These are phyloP conservation scores for Salvelinus alpinus DNA, from an alignment of 2,113 vertebrate species.

Conservation along the genomic window DNA sequence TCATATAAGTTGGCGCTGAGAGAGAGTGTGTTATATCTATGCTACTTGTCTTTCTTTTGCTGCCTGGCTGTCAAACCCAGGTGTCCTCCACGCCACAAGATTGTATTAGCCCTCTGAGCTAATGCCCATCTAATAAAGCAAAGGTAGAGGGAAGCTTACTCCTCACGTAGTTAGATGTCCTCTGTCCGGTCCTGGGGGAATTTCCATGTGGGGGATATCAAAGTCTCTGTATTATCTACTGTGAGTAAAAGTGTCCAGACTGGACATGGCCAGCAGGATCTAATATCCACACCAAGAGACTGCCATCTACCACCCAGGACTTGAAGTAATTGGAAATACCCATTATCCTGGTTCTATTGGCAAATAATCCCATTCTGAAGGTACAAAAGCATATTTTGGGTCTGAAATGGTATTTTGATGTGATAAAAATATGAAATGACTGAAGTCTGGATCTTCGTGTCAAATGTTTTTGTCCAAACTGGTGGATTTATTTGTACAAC, in stretches of 20 bases:
- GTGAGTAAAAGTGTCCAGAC: conserved; percentile 10
- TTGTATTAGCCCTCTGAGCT: too few relatives aligned
- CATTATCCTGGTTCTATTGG: conserved; percentile 47
- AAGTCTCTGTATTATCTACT: neutral
- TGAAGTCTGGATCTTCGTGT: conserved; percentile 37
- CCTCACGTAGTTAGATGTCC: too few relatives aligned
- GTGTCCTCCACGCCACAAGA: too few relatives aligned
- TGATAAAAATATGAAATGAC: conserved; percentile 18
- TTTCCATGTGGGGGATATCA: too few relatives aligned
- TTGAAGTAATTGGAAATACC: conserved; percentile 29
- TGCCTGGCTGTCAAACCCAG: too few relatives aligned
- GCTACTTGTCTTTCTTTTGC: too few relatives aligned
- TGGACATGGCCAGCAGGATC: conserved; percentile 12
- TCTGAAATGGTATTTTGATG: conserved; percentile 41
- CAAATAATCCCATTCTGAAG: conserved; percentile 38
- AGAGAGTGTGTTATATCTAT: too few relatives aligned
- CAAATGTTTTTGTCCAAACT: conserved; percentile 13
- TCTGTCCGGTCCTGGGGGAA: too few relatives aligned
- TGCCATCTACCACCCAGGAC: neutral
- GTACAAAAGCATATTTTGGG: conserved; percentile 59
- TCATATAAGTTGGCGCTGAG: neutral
- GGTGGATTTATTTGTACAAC: conserved; percentile 19
- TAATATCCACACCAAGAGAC: conserved; percentile 9
- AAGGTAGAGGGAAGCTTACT: too few relatives aligned
- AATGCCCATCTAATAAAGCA: too few relatives aligned